Base-by-base conservation (phyloP, 2,113 vertebrate genomes). In the Ceyx margarethae region DNA sequence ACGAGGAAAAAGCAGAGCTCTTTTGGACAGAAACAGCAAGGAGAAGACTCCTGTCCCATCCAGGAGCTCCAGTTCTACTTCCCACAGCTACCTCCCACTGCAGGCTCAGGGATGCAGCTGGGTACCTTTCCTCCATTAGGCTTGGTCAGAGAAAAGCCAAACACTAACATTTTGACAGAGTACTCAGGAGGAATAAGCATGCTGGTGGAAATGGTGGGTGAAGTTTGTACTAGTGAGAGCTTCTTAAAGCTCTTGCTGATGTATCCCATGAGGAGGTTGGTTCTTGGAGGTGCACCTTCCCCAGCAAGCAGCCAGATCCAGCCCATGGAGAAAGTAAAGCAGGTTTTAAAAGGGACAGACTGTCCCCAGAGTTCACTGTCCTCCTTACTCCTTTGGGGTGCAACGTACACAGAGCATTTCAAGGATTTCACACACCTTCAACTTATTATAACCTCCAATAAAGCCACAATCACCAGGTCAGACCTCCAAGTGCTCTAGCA, bases 141-240 rank as follows among this genome's bases (percentile, higher is more conserved):
- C 19, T 62, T 18, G 33, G n/a, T 29, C 25, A 35, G 13, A 69
- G 58, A 61, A 61, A 85, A 94, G 16, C 8, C 31, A 61, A 85
- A 64, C 53, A 29, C n/a, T 5, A n/a, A 18, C 4, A 14, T 67
- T 89, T 64, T n/a, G 28, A 43, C 42, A 51, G 31, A 46, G 11
- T n/a, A 45, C 21, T 64, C 5, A 2, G 16, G 0, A 64, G 61
- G n/a, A 14, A n/a, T 31, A 71, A 67, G 18, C 9, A 23, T 0
- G 6, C 51, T 53, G 21, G 29, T n/a, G 40, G 25, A 74, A 84
- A 35, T 0, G 3, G 18, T 13, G 40, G 9, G 13, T 74, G 23
- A 88, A 67, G 15, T 54, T 71, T 28, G 10, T 18, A 45, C 10
- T 9, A 10, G 4, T 40, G 26, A 64, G 8, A 84, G 12, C n/a